phyloP scores from a whole-genome alignment of 2,888 invertebrate species.

The Drosophila buzzatii region DNA sequence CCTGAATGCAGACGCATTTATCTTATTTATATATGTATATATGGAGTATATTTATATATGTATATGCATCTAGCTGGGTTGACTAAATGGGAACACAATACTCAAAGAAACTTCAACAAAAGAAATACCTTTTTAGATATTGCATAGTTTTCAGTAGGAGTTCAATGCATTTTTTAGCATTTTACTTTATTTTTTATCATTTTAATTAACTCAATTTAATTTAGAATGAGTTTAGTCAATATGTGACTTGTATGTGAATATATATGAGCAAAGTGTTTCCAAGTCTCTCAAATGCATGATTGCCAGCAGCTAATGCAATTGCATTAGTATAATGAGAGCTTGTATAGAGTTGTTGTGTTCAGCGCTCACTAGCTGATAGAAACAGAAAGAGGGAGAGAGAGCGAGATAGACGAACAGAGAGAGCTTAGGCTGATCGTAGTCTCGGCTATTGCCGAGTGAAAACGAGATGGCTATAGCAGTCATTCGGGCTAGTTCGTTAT shows the following conservation, averaged over 20 bases:
- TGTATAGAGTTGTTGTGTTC: background rate
- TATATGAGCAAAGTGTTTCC: background rate
- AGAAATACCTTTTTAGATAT: background rate
- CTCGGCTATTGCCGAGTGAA: background rate
- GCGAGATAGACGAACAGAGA: background rate
- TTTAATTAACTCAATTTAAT: no score
- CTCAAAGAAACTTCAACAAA: no score
- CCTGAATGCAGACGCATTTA: constrained; percentile 1
- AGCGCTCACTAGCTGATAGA: background rate
- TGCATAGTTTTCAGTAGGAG: background rate
- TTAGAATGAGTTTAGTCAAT: no score
- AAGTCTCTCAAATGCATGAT: background rate
- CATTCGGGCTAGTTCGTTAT: no score
- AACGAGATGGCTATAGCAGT: no score
- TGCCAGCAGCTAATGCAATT: background rate
- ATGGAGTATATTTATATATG: background rate
- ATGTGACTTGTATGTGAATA: no score
- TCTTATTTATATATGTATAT: background rate
- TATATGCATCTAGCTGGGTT: no score
- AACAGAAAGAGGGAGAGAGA: background rate
- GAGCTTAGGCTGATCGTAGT: background rate
- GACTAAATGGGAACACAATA: background rate
- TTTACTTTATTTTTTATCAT: no score
- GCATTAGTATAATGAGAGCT: background rate
- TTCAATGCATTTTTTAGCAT: background rate